These are phyloP conservation scores for Phenganax marumi DNA, from an alignment of 92 coral and sea anemone species.

Conservation along the genomic window DNA sequence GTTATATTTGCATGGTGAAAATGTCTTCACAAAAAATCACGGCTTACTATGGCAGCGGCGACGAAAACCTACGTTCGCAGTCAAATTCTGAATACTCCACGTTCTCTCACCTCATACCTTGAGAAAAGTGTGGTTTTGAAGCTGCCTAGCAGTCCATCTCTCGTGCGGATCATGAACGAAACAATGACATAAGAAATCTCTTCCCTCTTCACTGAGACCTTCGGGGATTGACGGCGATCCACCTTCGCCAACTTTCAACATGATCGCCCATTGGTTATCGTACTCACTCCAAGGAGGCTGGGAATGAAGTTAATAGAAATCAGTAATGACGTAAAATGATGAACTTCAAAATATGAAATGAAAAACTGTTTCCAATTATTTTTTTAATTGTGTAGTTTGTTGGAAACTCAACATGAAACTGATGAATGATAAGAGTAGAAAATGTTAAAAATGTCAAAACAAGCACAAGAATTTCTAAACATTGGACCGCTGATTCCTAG, in stretches of 20 bases:
- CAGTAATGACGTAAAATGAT: background rate
- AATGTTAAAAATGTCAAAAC: no score
- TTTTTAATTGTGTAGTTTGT: background rate
- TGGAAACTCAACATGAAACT: background rate
- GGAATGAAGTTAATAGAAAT: background rate
- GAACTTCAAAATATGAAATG: background rate
- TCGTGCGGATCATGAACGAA: conserved; percentile 78
- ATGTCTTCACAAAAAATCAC: no score
- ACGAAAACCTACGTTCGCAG: no score
- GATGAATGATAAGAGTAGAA: background rate
- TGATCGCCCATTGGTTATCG: conserved; percentile 88
- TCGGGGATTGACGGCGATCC: conserved; percentile 88
- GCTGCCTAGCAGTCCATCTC: conserved; percentile 70
- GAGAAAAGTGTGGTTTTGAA: conserved; percentile 88
- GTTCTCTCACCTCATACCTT: conserved; percentile 56
- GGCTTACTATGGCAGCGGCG: no score
- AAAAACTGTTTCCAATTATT: background rate
- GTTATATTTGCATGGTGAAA: no score
- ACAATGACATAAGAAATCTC: conserved; percentile 68
- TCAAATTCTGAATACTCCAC: no score
- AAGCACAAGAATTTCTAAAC: no score
- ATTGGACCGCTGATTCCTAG: no score
- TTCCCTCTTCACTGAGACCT: conserved; percentile 87
- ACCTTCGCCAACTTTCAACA: conserved; percentile 97
- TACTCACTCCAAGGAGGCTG: conserved; percentile 99